Evolutionary conservation across 2,888 invertebrate species (phyloP).

Genomic region (Drosophila bunnanda): DNA sequence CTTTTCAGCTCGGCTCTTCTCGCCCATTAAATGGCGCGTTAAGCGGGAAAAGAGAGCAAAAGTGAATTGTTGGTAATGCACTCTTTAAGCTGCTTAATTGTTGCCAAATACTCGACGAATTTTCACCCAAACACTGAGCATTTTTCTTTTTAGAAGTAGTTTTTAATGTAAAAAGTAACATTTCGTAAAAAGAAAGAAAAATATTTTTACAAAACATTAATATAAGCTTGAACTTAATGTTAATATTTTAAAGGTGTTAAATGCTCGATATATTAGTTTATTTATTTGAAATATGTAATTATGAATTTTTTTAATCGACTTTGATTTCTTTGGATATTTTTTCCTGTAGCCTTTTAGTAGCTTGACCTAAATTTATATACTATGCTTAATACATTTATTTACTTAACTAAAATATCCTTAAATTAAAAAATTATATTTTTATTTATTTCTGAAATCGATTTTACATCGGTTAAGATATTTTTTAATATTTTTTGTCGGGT

Average conservation of each 20-base stretch:
- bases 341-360: too few relatives aligned
- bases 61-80: slow-evolving; percentile 31
- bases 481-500: too few relatives aligned
- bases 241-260: too few relatives aligned
- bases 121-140: neutral
- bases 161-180: neutral
- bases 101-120: slow-evolving; percentile 46
- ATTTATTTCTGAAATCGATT: neutral
- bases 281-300: neutral
- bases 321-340: too few relatives aligned
- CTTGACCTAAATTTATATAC: too few relatives aligned
- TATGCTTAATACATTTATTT: too few relatives aligned
- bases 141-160: neutral
- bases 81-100: slow-evolving; percentile 68
- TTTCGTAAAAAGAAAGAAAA: neutral
- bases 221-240: too few relatives aligned
- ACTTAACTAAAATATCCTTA: too few relatives aligned
- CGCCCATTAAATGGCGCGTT: slow-evolving; percentile 33
- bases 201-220: too few relatives aligned
- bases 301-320: too few relatives aligned
- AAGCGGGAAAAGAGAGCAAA: slow-evolving; percentile 16
- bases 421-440: too few relatives aligned
- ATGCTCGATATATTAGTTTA: neutral
- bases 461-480: neutral
- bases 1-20: slow-evolving; percentile 12